Evolutionary conservation across 92 coral and sea anemone species (phyloP), one percentile per base, ranked within the genome.

Genomic region (Siderastrea siderea): DNA sequence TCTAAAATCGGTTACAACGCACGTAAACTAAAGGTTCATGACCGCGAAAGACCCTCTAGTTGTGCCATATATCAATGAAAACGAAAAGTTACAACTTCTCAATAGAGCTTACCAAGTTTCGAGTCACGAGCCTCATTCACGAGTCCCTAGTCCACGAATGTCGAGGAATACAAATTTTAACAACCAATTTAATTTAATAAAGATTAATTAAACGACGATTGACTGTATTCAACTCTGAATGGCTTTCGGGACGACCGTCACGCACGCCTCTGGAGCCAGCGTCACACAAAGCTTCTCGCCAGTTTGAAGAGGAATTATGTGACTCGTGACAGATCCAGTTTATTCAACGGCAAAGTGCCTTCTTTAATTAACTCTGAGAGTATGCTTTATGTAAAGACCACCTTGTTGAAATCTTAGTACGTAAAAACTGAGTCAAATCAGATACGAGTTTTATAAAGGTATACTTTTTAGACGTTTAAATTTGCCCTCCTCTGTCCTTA

Each of bases 61-160:
- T 71, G 26, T 50, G 19, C 17, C 2, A 47, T 47, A 47, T 48
- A 47, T 75, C 64, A 54, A 9, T 19, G 64, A 16, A 53, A 45
- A 53, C 60, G 50, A 43, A 55, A 45, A 44, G 15, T n/a, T 26
- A 26, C 38, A 26, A 26, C 38, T 26, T 26, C 43, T 38, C 55
- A 14, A 15, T 54, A 59, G 1, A 2, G 7, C 50, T 5, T 47
- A 7, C n/a, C 46, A 46, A 26, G 65, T 45, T 47, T 63, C 70
- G 3, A 10, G 49, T n/a, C 77, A 45, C 46, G 50, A 57, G 48
- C 86, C 78, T 71, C 68, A 82, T 82, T 70, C 68, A 71, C 78
- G 69, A 59, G 86, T 71, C 66, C 86, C 85, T 65, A 6, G 54
- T 7, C 11, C 77, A 68, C 69, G 43, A 54, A 14, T 55, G 19